A percentile compares a stretch with the other conserved stretches of the same genome.
Evolutionary conservation across 2,797 vertebrate species (phyloP).

Genomic region (Anguilla pacifica): DNA sequence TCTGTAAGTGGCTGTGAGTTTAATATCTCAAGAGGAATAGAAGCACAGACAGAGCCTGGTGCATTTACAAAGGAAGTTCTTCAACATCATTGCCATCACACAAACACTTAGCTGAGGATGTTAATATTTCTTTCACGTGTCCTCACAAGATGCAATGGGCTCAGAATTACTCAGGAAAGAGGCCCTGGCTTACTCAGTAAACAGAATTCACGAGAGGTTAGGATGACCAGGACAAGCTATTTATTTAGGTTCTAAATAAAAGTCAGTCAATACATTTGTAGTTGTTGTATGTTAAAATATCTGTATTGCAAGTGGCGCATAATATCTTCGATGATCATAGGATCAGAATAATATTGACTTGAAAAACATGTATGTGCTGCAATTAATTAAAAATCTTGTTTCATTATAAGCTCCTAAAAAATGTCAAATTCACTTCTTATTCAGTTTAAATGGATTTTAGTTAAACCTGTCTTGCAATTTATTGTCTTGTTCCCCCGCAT

Average conservation of each 20-base stretch:
- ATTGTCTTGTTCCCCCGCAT: neutral
- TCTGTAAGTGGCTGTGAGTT: conserved; percentile 16
- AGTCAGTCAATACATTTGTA: neutral
- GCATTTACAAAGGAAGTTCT: conserved; percentile 23
- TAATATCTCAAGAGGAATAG: conserved; percentile 33
- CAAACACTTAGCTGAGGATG: conserved; percentile 6
- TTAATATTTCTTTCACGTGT: conserved; percentile 4
- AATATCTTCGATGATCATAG: neutral
- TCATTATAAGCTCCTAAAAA: too few species aligned
- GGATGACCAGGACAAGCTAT: neutral
- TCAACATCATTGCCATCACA: neutral
- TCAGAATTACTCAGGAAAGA: conserved; percentile 1
- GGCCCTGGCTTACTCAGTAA: neutral
- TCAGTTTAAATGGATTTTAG: neutral
- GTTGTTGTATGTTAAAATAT: neutral
- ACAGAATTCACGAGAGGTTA: neutral
- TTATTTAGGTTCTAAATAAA: neutral
- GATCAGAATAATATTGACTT: neutral
- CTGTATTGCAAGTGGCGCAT: neutral
- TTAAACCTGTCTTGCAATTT: neutral
- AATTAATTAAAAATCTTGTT: too few species aligned
- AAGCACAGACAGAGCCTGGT: conserved; percentile 32
- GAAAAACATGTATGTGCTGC: neutral
- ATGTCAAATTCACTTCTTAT: too few species aligned
- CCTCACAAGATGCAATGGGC: neutral